phyloP scores from a whole-genome alignment of 2,113 vertebrate genomes.

The Psilopsiagon aurifrons region DNA sequence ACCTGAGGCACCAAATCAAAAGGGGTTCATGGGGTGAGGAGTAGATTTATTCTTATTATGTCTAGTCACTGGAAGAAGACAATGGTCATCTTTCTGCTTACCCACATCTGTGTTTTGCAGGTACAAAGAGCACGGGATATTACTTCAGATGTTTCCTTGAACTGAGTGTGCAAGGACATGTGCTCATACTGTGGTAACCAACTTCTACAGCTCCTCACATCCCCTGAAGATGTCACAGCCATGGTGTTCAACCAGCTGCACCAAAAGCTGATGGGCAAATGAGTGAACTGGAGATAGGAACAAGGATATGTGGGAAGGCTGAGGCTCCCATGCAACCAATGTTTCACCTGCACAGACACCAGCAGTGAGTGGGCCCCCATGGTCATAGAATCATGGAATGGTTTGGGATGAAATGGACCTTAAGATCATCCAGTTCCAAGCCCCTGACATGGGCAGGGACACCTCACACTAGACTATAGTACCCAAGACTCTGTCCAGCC shows the following conservation, averaged over 20 bases:
- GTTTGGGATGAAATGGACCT: background rate
- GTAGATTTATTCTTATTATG: background rate
- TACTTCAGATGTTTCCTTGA: background rate
- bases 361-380: background rate
- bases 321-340: background rate
- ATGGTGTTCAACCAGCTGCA: background rate
- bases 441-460: background rate
- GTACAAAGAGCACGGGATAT: fast-evolving
- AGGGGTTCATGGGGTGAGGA: fast-evolving
- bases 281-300: background rate
- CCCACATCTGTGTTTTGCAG: background rate
- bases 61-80: background rate
- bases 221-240: background rate
- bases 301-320: background rate
- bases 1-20: background rate
- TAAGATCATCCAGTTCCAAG: background rate
- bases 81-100: background rate
- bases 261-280: background rate
- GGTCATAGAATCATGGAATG: background rate
- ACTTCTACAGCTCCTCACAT: background rate
- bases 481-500: background rate
- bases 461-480: background rate
- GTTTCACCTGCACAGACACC: background rate
- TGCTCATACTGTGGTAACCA: background rate
- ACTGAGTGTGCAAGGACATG: too few relatives aligned